Evolutionary conservation across 2,888 invertebrate species (phyloP), one percentile per base, ranked within the genome.

Genomic region (Chrysolina oricalcia): DNA sequence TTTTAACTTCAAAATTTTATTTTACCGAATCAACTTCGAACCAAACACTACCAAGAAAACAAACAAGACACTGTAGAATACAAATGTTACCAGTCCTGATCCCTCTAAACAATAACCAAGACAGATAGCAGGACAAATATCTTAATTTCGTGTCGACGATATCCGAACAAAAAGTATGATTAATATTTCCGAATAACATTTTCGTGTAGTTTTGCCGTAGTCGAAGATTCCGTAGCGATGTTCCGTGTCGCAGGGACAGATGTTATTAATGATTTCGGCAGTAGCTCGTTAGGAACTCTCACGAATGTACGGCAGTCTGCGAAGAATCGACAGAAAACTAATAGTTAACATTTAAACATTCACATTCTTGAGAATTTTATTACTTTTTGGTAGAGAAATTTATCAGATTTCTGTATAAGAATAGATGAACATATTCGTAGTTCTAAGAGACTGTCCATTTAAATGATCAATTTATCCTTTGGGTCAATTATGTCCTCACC

Each of bases 111-210:
- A 35, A 27, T 21, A 68, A 53, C 41, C n/a, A 5, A 11, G 4
- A 15, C 50, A 13, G 40, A 68, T 68, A 15, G 13, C 68, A 53
- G 41, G 35, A 68, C 68, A 68, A 68, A 68, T 68, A 68, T 53
- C 68, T 53, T 68, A 68, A 68, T 68, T 68, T 40, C 68, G 56
- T 68, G 68, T 53, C 53, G 35, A 59, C 59, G 59, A 59, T 59
- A 35, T 81, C 74, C 76, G 77, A 80, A 81, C 81, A 82, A 83
- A 82, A 83, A 76, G 73, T 81, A 78, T 82, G 80, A 82, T 83
- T 83, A 83, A 83, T 83, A 81, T 78, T 80, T 68, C 67, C 74
- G 71, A 77, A 78, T 72, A 75, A 77, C 75, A 76, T 73, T 83
- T 81, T 79, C 81, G 81, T 83, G 83, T 82, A 79, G 78, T 78